Conservation (phyloP, 2,113 vertebrate species). For the Ginglymostoma cirratum region DNA sequence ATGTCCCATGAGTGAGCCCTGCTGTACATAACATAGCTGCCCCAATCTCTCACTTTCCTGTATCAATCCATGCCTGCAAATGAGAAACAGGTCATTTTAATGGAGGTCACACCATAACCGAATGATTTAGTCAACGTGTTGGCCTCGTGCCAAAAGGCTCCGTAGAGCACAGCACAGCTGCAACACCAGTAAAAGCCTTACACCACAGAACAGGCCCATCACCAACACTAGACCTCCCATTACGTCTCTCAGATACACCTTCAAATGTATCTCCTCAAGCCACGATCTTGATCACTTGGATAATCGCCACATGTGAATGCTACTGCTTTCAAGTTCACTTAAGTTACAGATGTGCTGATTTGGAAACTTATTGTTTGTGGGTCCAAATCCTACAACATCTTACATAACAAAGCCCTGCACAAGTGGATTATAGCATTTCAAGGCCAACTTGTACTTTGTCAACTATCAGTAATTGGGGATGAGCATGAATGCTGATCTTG, state of each 20-base stretch:
- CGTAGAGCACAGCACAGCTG: not conserved
- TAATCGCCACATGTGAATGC: too few relatives aligned
- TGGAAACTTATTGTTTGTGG: not conserved
- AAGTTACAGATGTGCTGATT: not conserved
- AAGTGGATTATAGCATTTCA: not conserved
- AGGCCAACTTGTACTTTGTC: not conserved
- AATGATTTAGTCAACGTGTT: not conserved
- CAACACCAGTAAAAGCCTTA: not conserved
- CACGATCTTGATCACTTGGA: not conserved
- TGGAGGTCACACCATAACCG: not conserved
- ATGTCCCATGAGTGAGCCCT: constrained; percentile 53
- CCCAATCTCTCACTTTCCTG: constrained; percentile 62
- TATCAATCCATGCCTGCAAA: constrained; percentile 52
- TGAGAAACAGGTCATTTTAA: constrained; percentile 24
- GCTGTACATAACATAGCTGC: constrained; percentile 46
- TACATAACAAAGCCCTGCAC: not conserved
- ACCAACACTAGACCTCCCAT: not conserved
- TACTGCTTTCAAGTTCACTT: not conserved
- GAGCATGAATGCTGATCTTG: not conserved
- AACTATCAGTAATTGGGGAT: not conserved
- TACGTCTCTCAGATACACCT: not conserved
- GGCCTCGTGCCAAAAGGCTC: not conserved
- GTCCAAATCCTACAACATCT: not conserved
- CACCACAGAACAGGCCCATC: not conserved
- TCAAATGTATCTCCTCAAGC: not conserved